Conservation (phyloP, 2,888 invertebrate genomes). For the Allophyes oxyacanthae region DNA sequence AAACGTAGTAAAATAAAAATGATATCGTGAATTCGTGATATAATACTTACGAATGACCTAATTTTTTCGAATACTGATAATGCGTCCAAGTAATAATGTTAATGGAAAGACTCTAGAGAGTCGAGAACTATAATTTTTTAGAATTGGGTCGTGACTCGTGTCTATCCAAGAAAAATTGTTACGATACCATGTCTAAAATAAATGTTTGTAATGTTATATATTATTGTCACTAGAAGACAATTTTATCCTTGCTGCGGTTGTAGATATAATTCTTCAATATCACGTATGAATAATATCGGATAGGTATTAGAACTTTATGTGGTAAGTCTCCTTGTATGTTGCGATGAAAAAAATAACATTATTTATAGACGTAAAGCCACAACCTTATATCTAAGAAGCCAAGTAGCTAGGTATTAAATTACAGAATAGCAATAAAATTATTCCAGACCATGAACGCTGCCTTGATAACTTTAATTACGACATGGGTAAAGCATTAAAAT, state of each 20-base stretch:
- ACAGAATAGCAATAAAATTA: slow-evolving; percentile 1
- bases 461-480: too few species aligned
- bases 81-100: slow-evolving; percentile 49
- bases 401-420: background rate
- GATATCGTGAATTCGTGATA: slow-evolving; percentile 40
- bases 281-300: too few species aligned
- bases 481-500: too few species aligned
- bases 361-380: slow-evolving; percentile 5
- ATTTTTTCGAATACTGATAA: slow-evolving; percentile 48
- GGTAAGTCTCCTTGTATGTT: background rate
- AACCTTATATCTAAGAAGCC: slow-evolving; percentile 3
- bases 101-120: slow-evolving; percentile 52
- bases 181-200: slow-evolving; percentile 9
- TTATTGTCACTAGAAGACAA: too few species aligned
- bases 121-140: slow-evolving; percentile 29
- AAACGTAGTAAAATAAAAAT: slow-evolving; percentile 27
- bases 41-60: slow-evolving; percentile 34
- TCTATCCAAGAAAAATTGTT: slow-evolving; percentile 14
- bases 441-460: too few species aligned
- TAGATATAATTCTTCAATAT: too few species aligned
- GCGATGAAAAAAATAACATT: background rate
- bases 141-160: slow-evolving; percentile 39
- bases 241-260: too few species aligned
- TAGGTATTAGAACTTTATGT: too few species aligned
- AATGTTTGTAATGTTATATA: too few species aligned